These are phyloP conservation scores for Thymelicus sylvestris DNA, from an alignment of 2,888 invertebrate species.

Conservation along the genomic window DNA sequence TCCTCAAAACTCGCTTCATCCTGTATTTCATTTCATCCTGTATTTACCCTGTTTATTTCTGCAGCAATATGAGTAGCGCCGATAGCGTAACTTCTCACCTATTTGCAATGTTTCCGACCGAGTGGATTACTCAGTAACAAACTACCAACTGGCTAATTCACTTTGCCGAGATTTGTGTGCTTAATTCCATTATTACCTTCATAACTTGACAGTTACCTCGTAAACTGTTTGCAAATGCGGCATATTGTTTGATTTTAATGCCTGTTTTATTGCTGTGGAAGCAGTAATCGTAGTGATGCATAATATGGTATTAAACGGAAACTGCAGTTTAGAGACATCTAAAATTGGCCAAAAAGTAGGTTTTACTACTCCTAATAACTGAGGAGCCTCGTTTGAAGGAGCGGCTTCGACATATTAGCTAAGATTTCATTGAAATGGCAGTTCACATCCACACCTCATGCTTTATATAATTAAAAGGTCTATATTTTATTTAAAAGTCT, in stretches of 20 bases:
- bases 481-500: too few species aligned
- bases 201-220: slow-evolving; percentile 5
- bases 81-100: slow-evolving; percentile 3
- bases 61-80: neutral
- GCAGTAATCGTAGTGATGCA: too few species aligned
- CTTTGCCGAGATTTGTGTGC: slow-evolving; percentile 10
- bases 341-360: too few species aligned
- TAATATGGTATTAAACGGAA: too few species aligned
- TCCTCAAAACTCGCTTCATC: neutral
- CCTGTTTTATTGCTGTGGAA: too few species aligned
- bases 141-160: slow-evolving; percentile 18
- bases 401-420: too few species aligned
- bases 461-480: too few species aligned
- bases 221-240: neutral
- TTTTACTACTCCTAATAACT: too few species aligned
- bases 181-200: slow-evolving; percentile 9
- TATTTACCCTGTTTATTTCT: slow-evolving; percentile 1
- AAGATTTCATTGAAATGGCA: too few species aligned
- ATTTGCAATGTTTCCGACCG: slow-evolving; percentile 6
- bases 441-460: too few species aligned
- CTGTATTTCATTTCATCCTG: neutral
- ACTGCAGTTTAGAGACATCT: too few species aligned
- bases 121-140: slow-evolving; percentile 6
- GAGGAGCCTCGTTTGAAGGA: too few species aligned
- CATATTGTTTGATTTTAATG: neutral